Conservation (phyloP, 2,797 vertebrate genomes). For the Sandelia bainsii region DNA sequence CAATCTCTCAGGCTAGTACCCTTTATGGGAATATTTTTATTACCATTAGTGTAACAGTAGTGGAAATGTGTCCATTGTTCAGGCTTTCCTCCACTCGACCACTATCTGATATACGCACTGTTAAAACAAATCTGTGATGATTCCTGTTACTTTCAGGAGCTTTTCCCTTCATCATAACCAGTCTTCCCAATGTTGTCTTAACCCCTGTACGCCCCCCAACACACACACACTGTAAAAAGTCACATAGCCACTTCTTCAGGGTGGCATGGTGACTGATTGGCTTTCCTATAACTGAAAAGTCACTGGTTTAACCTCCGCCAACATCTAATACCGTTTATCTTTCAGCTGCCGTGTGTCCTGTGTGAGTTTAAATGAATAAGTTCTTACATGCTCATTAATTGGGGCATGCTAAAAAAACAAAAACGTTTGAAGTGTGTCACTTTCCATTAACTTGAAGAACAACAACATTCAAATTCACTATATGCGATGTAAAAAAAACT, state of each 20-base stretch:
- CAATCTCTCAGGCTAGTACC: not conserved
- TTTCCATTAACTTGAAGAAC: conserved; percentile 2
- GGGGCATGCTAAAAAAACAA: not conserved
- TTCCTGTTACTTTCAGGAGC: conserved; percentile 48
- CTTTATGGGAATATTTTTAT: conserved; percentile 27
- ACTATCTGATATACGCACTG: conserved; percentile 28
- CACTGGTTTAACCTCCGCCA: conserved; percentile 10
- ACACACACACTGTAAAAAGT: not conserved
- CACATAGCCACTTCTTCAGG: conserved; percentile 6
- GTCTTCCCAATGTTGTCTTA: conserved; percentile 32
- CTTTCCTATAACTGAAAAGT: conserved; percentile 10
- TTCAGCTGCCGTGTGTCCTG: not conserved
- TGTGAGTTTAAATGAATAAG: not conserved
- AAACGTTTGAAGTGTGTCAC: not conserved
- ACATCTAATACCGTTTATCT: conserved; percentile 1
- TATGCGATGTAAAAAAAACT: conserved; percentile 25
- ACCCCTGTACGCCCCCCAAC: conserved; percentile 11
- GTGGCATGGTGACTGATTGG: not conserved
- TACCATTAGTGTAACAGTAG: not conserved
- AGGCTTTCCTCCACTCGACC: conserved; percentile 38
- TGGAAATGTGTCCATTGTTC: conserved; percentile 54
- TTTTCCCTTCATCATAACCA: conserved; percentile 25
- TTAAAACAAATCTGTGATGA: conserved; percentile 51
- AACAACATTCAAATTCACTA: conserved; percentile 1
- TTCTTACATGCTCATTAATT: not conserved